Evolutionary conservation across 2,888 invertebrate genomes (phyloP).

Genomic region (Cantharis rufa): DNA sequence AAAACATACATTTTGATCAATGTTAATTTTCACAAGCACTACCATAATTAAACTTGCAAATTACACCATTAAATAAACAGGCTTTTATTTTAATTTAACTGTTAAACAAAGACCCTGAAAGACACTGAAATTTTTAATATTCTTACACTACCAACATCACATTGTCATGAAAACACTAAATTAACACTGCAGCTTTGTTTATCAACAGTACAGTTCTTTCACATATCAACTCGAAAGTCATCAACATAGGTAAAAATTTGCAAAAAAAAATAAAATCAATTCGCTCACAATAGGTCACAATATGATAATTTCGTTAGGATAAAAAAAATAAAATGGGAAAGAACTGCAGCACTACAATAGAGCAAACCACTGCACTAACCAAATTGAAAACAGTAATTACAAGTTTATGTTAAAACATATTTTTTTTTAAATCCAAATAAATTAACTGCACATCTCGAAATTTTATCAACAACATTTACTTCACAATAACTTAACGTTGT

Average conservation of each 20-base stretch:
- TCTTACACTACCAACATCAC: conserved; percentile 16
- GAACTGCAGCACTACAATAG: conserved; percentile 36
- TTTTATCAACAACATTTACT: conserved; percentile 13
- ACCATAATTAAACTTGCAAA: not conserved
- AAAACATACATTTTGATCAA: not conserved
- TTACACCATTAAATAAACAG: not conserved
- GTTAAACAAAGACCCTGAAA: not conserved
- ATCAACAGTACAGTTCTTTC: conserved; percentile 36
- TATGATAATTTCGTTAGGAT: conserved; percentile 11
- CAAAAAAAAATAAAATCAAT: not conserved
- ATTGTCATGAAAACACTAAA: not conserved
- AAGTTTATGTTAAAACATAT: conserved; percentile 18
- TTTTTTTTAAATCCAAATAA: conserved; percentile 9
- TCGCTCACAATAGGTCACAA: conserved; percentile 13
- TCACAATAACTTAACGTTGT: conserved; percentile 28
- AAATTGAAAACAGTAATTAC: conserved; percentile 14
- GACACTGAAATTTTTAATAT: conserved; percentile 19
- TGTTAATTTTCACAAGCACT: not conserved
- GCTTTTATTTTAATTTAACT: not conserved
- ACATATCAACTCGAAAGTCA: conserved; percentile 26
- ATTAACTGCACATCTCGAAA: conserved; percentile 20
- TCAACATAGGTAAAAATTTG: conserved; percentile 6
- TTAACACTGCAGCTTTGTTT: conserved; percentile 21
- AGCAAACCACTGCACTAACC: conserved; percentile 28
- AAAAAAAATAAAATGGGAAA: conserved; percentile 36